Base-by-base conservation (phyloP, 1,140 invertebrate species). In the Lucilia sericata region DNA sequence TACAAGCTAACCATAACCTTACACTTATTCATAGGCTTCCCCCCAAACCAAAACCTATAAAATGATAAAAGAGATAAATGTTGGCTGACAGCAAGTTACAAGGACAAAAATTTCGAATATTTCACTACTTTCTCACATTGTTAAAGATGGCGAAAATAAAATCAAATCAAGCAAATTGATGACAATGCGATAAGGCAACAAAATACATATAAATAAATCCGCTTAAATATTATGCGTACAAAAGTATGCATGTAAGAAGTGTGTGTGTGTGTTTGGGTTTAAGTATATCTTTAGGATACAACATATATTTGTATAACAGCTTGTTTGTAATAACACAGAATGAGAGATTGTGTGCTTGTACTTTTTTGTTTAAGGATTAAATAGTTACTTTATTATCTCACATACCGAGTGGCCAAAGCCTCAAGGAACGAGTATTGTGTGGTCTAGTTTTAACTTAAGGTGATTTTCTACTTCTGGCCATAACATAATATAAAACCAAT, bases 121-220 rank as follows among this genome's bases (percentile, higher is more conserved):
- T 42, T 8, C 42, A 7, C 42, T 42, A 30, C 42, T 42, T 42
- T 10, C 42, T 5, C 42, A 42, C 42, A 42, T 42, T 42, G 42
- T 42, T 42, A 42, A 42, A 42, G n/a, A 70, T 70, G 25, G 65
- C 9, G 3, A 21, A 60, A 21, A 70, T 70, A 19, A 70, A 70
- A 70, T 70, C 65, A 70, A 70, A 70, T 70, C 65, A 70, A 70
- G 65, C 21, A 70, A 70, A 70, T 70, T 70, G 65, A 70, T 70
- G 65, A 70, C 65, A 70, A 70, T 21, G 65, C 65, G 65, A 70
- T 70, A 70, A 21, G 65, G 7, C 65, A 19, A 70, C n/a, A 21
- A 70, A 70, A 70, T 21, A 70, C 65, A 70, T n/a, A 70, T 21
- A 70, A 70, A 70, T 70, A 70, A 70, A 70, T 70, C 65, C 65